A percentile compares a stretch with the other conserved stretches of the same genome.
phyloP scores from a whole-genome alignment of 2,888 invertebrate species.

The Euclidia mi region DNA sequence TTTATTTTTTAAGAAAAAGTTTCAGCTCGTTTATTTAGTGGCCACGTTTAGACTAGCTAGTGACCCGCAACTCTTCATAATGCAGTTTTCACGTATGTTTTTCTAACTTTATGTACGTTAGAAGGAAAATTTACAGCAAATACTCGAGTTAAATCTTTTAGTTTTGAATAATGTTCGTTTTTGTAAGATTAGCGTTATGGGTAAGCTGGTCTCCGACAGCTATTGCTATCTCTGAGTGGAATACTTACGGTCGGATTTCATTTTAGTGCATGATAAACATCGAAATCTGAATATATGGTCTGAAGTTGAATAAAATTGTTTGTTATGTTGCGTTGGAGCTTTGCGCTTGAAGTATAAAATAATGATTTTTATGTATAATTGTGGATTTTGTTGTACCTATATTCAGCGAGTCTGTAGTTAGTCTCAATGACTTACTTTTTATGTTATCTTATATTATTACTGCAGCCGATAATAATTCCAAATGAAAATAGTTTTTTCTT shows the following conservation, averaged over 20 bases:
- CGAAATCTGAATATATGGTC: background rate
- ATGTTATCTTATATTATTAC: too few relatives aligned
- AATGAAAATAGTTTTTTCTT: too few relatives aligned
- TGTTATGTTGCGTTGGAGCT: background rate
- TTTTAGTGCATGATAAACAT: constrained; percentile 7
- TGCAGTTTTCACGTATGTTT: constrained; percentile 72
- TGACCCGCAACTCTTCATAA: constrained; percentile 61
- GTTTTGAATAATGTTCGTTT: constrained; percentile 57
- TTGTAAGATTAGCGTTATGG: constrained; percentile 52
- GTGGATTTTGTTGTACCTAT: too few relatives aligned
- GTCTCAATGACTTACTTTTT: too few relatives aligned
- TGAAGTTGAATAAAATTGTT: background rate
- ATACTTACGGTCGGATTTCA: constrained; percentile 22
- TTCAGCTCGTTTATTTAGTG: constrained; percentile 18
- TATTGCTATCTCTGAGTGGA: constrained; percentile 28
- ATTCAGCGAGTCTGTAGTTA: too few relatives aligned
- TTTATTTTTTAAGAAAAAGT: too few relatives aligned
- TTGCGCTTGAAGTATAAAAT: too few relatives aligned
- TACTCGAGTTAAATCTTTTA: constrained; percentile 61
- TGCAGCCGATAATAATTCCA: too few relatives aligned
- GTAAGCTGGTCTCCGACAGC: constrained; percentile 49
- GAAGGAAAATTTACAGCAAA: constrained; percentile 62
- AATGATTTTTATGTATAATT: too few relatives aligned
- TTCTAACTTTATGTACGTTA: constrained; percentile 68
- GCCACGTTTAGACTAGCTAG: constrained; percentile 43